Conservation (phyloP, 2,797 vertebrate genomes). For the Pangasius mekongensis region DNA sequence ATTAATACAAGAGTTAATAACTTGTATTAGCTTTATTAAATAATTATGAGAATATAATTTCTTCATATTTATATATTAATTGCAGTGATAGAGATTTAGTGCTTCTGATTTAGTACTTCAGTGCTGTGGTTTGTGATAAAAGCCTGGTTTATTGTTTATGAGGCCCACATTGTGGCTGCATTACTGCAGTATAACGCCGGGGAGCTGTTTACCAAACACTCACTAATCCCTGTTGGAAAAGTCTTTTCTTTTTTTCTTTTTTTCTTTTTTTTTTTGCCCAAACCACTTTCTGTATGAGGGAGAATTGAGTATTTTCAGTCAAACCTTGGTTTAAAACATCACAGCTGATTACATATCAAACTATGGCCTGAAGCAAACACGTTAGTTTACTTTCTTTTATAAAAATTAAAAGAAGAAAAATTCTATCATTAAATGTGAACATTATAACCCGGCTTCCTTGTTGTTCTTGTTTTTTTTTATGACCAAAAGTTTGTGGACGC, state of each 20-base stretch:
- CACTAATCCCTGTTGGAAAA: neutral
- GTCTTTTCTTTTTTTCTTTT: neutral
- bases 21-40: neutral
- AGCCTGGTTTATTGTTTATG: neutral
- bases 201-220: constrained; percentile 3
- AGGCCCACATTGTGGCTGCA: neutral
- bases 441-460: neutral
- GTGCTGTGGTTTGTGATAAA: neutral
- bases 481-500: neutral
- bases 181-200: neutral
- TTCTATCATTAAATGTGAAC: neutral
- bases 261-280: neutral
- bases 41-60: neutral
- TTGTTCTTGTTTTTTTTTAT: neutral
- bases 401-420: neutral
- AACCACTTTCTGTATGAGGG: neutral
- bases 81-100: neutral
- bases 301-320: neutral
- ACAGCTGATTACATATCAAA: neutral
- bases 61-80: neutral
- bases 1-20: neutral
- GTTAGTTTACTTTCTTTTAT: neutral
- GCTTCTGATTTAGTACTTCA: neutral
- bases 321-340: neutral
- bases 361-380: neutral